Base-by-base conservation (phyloP, 2,888 invertebrate species). In the Zele albiditarsus region DNA sequence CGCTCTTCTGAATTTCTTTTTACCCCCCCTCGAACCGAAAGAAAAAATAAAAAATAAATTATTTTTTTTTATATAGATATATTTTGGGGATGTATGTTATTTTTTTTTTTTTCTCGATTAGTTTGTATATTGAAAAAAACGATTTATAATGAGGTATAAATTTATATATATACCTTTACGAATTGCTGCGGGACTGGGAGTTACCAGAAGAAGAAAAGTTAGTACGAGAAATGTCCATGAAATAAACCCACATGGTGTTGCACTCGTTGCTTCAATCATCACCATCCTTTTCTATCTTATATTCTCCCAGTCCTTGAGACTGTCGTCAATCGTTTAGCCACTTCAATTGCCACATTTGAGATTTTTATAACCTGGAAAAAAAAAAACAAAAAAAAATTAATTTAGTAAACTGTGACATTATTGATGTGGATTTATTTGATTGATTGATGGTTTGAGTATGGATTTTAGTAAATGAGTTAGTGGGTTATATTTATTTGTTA, bases 111-210 rank as follows among this genome's bases (percentile, higher is more conserved):
- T 62, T 14, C 16, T 62, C 28, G 31, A 62, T 31, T 62, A 16
- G 12, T 62, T 28, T 4, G 16, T 12, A 16, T 16, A n/a, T 4
- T 28, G 25, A n/a, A n/a, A 20, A 20, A 62, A 28, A 16, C n/a
- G 16, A 28, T 28, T 62, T 14, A 31, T 62, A 27, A 28, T 62
- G 16, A 27, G 2, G 20, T 28, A 28, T 4, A 25, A 1, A 27
- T 28, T 27, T 14, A 0, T 16, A 60, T 16, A 60, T 20, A 16
- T 84, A 88, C 89, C 88, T 85, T 87, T 87, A 80, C 87, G 88
- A 76, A 85, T 83, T 73, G 87, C 85, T 70, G 89, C 88, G 72
- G 88, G 88, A 83, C 87, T 88, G 75, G 87, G 88, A 82, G 85
- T 87, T 79, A 86, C 86, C 66, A 89, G 84, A 58, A 86, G 82